Base-by-base conservation (phyloP, 2,888 invertebrate genomes). In the Drosophila falleni region DNA sequence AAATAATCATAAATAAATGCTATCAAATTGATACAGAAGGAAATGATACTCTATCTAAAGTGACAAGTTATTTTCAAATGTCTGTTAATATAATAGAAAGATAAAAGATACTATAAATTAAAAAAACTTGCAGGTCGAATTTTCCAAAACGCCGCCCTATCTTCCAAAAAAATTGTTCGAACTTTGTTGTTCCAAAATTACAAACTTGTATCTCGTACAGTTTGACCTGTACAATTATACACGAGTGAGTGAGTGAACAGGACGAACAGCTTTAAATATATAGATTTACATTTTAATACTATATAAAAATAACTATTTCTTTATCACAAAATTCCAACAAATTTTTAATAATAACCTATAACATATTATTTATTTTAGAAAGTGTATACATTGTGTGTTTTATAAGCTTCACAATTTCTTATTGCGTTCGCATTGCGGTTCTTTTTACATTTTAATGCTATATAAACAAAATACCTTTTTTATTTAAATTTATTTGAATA, bases 371-470 rank as follows among this genome's bases (percentile, higher is more conserved):
- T 3, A 11, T 9, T 2, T 31, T 9, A 16, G 13, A 1, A 37
- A 58, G 58, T 47, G 58, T 35, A 37, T 47, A 23, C 13, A 15
- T 9, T 47, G 16, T 15, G 5, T 47, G 46, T 2, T 16, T 9
- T 33, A 33, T 19, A n/a, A 15, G 3, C n/a, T 6, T 5, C 2
- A 35, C 3, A 35, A 42, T 33, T 44, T n/a, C 6, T 41, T 59
- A 62, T 64, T 51, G 60, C 61, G 62, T 55, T 53, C 66, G 80
- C 33, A 47, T 64, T 78, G 76, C 60, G 76, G 80, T 80, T 50
- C 70, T 46, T 77, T 82, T 76, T 19, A 63, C 66, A 70, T 69
- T 79, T 81, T 59, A 82, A 79, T 82, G 68, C 73, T 61, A 39
- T 77, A 67, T 70, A 82, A 73, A 81, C 67, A 79, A 64, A 70